These are phyloP conservation scores for Zoanthus solanderi DNA, from an alignment of 92 coral and sea anemone species.

Conservation along the genomic window DNA sequence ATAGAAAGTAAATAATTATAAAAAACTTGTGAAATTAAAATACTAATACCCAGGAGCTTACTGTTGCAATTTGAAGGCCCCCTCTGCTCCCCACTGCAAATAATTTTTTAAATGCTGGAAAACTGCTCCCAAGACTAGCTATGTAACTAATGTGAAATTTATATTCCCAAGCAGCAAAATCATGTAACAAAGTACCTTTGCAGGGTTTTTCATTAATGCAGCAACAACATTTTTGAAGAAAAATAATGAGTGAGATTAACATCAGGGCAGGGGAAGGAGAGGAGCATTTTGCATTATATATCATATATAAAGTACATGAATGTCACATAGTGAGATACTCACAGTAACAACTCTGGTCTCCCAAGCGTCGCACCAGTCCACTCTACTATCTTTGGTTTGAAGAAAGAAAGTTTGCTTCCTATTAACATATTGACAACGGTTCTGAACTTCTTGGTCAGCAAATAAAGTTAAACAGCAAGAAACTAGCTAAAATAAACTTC, in stretches of 20 bases:
- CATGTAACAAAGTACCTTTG: slow-evolving; percentile 14
- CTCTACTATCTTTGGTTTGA: no score
- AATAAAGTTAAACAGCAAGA: no score
- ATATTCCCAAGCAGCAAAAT: slow-evolving; percentile 15
- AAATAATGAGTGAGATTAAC: slow-evolving; percentile 2
- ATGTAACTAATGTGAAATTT: not conserved
- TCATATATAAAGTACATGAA: slow-evolving; percentile 22
- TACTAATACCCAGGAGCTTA: slow-evolving; percentile 23
- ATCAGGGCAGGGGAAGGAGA: slow-evolving; percentile 25
- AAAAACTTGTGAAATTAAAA: slow-evolving; percentile 5
- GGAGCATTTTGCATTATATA: slow-evolving; percentile 14
- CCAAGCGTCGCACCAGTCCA: not conserved
- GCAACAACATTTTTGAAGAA: not conserved
- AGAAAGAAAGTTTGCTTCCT: no score
- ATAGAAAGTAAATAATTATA: slow-evolving; percentile 10
- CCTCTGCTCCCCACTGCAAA: slow-evolving; percentile 23
- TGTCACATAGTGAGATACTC: slow-evolving; percentile 27
- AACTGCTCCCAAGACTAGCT: slow-evolving; percentile 21
- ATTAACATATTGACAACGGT: no score
- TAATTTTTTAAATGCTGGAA: slow-evolving; percentile 10
- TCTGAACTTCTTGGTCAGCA: no score
- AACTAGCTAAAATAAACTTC: no score
- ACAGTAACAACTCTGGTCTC: not conserved
- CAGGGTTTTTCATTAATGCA: slow-evolving; percentile 24
- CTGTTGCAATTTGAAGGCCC: slow-evolving; percentile 29